These are phyloP conservation scores for Drosophila guanche DNA, from an alignment of 1,140 invertebrate genomes.

Conservation along the genomic window DNA sequence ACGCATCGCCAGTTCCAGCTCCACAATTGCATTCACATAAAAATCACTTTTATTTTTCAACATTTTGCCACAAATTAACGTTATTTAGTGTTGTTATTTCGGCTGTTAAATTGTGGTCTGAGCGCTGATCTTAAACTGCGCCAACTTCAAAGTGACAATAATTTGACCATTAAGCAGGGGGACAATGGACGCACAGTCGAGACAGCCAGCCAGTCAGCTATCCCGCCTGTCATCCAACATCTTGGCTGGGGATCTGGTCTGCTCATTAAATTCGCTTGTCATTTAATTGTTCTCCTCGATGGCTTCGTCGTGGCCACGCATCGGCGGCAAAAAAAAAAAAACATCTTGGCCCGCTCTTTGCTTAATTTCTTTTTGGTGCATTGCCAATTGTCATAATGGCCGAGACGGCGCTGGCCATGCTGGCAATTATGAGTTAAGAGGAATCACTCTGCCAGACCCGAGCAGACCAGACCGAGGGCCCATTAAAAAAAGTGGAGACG, in stretches of 20 bases:
- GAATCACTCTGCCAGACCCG: conserved; percentile 64
- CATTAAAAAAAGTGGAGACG: conserved; percentile 68
- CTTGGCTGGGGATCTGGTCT: conserved; percentile 17
- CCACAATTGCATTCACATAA: conserved; percentile 32
- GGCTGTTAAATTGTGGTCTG: conserved; percentile 29
- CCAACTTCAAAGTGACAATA: conserved; percentile 81
- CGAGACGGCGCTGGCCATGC: conserved; percentile 66
- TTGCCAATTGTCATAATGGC: conserved; percentile 79
- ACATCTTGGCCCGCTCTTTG: conserved; percentile 22
- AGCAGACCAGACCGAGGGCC: conserved; percentile 18
- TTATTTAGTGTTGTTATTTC: conserved; percentile 19
- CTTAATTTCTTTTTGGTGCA: conserved; percentile 48
- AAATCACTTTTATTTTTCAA: neutral
- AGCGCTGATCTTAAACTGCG: conserved; percentile 61
- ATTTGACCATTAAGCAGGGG: conserved; percentile 69
- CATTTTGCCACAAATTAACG: conserved; percentile 3
- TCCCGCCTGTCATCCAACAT: too few relatives aligned
- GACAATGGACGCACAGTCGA: too few relatives aligned
- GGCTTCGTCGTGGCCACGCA: conserved; percentile 36
- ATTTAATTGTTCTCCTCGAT: conserved; percentile 73
- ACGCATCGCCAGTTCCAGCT: conserved; percentile 27
- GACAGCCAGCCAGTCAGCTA: neutral
- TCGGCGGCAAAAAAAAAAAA: conserved; percentile 23
- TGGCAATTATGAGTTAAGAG: conserved; percentile 75
- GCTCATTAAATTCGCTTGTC: conserved; percentile 76